Conservation (phyloP, 2,797 vertebrate genomes). For the Enteromius viviparus region DNA sequence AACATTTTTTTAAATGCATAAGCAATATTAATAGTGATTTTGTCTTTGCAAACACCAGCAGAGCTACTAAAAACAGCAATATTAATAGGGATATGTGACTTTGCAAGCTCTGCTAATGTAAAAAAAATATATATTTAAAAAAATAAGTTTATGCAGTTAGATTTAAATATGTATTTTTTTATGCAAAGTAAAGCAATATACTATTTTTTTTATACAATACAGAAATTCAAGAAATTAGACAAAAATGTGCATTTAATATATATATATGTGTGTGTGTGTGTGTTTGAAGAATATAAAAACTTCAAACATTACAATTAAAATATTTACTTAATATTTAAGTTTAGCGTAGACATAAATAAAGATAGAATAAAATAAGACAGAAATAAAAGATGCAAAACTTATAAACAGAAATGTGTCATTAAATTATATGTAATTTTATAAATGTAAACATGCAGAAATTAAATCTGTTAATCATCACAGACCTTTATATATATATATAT, state of each 20-base stretch:
- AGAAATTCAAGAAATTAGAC: too few relatives aligned
- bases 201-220: too few relatives aligned
- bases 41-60: background rate
- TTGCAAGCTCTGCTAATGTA: background rate
- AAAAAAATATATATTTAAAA: background rate
- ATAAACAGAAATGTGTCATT: background rate
- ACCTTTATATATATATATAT: background rate
- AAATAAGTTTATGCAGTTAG: background rate
- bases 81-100: background rate
- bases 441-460: background rate
- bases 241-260: background rate
- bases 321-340: background rate
- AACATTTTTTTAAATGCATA: background rate
- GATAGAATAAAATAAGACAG: background rate
- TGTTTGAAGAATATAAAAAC: background rate
- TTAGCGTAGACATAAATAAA: background rate
- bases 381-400: background rate
- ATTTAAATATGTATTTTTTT: background rate
- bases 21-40: background rate
- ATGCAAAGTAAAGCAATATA: background rate
- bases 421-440: background rate
- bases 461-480: background rate
- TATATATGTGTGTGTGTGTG: background rate
- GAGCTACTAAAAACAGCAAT: background rate
- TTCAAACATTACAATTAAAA: background rate